phyloP scores from a whole-genome alignment of 2,113 vertebrate species.

The Epinephelus cyanopodus region DNA sequence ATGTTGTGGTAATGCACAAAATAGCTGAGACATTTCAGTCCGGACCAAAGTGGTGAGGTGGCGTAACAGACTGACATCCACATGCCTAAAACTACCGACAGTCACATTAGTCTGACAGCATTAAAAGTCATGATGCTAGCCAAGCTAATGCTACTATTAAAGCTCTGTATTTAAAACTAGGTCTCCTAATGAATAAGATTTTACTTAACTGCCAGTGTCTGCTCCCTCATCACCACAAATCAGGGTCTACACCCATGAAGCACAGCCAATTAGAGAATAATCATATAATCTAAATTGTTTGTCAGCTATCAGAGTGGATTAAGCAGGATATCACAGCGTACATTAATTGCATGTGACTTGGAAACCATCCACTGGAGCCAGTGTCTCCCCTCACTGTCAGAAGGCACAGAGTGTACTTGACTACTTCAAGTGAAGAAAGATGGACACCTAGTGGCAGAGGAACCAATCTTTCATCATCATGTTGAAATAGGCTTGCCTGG shows the following conservation, averaged over 20 bases:
- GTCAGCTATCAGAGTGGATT: constrained; percentile 64
- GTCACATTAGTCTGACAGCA: background rate
- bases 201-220: background rate
- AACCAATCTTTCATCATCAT: background rate
- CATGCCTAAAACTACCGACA: background rate
- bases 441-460: constrained; percentile 66
- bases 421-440: constrained; percentile 25
- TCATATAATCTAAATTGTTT: constrained; percentile 57
- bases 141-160: constrained; percentile 3
- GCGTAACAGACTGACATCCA: background rate
- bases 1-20: background rate
- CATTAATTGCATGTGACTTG: constrained; percentile 56
- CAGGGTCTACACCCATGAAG: constrained; percentile 35
- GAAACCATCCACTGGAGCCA: constrained; percentile 32
- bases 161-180: background rate
- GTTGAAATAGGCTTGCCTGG: background rate
- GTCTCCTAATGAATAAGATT: background rate
- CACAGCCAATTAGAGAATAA: constrained; percentile 57
- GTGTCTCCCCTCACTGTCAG: background rate
- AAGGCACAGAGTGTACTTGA: background rate
- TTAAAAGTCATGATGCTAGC: background rate
- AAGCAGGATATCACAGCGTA: constrained; percentile 22
- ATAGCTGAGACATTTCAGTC: background rate
- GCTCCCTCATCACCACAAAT: constrained; percentile 39
- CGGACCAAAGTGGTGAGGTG: background rate